Evolutionary conservation across 2,113 vertebrate genomes (phyloP).

Genomic region (Sterna hirundo): DNA sequence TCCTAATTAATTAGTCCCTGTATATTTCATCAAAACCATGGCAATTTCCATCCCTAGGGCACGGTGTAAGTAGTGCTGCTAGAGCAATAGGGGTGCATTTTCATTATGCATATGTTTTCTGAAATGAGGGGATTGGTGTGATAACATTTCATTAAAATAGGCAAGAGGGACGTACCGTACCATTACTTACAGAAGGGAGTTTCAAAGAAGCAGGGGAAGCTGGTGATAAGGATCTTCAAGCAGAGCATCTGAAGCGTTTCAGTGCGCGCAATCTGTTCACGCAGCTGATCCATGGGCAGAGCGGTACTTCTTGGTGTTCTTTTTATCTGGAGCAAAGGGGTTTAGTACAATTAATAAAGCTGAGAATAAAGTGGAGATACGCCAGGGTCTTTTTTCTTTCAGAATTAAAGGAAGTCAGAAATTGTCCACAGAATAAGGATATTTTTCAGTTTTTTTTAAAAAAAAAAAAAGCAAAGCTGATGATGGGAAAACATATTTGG

Average conservation of each 20-base stretch:
- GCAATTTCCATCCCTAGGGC: not conserved
- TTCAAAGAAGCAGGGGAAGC: not conserved
- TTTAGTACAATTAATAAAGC: constrained; percentile 12
- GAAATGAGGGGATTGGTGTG: not conserved
- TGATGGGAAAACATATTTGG: not conserved
- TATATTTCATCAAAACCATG: not conserved
- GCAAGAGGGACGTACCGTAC: not conserved
- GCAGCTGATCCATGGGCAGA: not conserved
- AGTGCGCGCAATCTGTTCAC: not conserved
- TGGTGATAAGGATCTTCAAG: not conserved
- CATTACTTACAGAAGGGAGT: not conserved
- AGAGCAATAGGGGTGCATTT: not conserved
- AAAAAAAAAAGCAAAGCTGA: not conserved
- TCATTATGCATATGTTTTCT: constrained; percentile 43
- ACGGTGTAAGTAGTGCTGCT: not conserved
- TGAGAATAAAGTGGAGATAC: not conserved
- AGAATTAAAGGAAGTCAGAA: not conserved
- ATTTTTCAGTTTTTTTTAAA: not conserved
- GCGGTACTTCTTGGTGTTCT: not conserved
- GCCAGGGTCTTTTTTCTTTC: not conserved
- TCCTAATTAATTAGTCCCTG: constrained; percentile 9
- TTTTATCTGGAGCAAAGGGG: not conserved
- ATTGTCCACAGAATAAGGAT: not conserved
- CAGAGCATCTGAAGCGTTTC: not conserved
- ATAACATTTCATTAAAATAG: constrained; percentile 21